Conservation (phyloP, 2,888 invertebrate species). For the Drosophila parthenogenetica region DNA sequence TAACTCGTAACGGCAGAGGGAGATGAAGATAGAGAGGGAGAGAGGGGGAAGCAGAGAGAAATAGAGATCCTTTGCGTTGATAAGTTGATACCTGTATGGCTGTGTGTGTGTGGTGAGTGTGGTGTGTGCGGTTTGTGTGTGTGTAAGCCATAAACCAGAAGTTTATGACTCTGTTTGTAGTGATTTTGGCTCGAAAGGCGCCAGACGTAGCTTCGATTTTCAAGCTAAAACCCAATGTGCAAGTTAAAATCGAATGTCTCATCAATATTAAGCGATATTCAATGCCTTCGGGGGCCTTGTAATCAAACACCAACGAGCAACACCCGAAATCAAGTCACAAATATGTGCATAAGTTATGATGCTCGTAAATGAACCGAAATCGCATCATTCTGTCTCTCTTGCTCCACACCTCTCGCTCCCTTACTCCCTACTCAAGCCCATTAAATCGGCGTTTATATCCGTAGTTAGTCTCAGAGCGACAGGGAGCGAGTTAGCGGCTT, state of each 20-base stretch:
- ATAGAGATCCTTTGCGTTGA: conserved; percentile 55
- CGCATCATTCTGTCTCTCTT: conserved; percentile 36
- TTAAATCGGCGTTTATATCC: conserved; percentile 10
- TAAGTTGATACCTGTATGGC: conserved; percentile 51
- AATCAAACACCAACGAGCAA: conserved; percentile 55
- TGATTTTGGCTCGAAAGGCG: conserved; percentile 1
- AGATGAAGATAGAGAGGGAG: not conserved
- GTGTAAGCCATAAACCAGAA: conserved; percentile 65
- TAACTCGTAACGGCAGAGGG: conserved; percentile 49
- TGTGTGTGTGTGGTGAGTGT: conserved; percentile 12
- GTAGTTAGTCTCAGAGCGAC: not conserved
- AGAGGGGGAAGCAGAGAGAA: conserved; percentile 22
- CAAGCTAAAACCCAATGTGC: not conserved
- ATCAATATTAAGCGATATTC: conserved; percentile 77
- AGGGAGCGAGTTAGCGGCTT: not conserved
- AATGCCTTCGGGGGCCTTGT: conserved; percentile 60
- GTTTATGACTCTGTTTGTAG: conserved; percentile 73
- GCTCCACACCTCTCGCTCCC: too few relatives aligned
- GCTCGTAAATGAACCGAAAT: conserved; percentile 71
- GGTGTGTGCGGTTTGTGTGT: conserved; percentile 17
- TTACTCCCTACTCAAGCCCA: conserved; percentile 6
- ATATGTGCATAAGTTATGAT: conserved; percentile 77
- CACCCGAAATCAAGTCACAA: conserved; percentile 64
- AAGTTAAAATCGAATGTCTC: conserved; percentile 41
- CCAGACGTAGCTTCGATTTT: conserved; percentile 34